A percentile compares a stretch with the other conserved stretches of the same genome.
These are phyloP conservation scores for Bombus soroeensis DNA, from an alignment of 1,140 invertebrate genomes.

Conservation along the genomic window DNA sequence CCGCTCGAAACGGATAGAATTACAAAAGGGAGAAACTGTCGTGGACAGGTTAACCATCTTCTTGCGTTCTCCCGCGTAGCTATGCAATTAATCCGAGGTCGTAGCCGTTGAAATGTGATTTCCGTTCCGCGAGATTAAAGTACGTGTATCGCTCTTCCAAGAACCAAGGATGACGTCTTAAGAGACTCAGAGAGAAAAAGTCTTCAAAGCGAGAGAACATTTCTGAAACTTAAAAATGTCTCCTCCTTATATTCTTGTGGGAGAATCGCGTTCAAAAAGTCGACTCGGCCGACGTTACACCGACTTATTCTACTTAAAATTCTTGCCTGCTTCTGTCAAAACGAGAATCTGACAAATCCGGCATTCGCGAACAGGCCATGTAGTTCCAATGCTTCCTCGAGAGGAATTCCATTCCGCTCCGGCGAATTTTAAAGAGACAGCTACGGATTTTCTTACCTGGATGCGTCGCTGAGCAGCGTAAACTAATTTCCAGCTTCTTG, in stretches of 20 bases:
- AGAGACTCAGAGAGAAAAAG: neutral
- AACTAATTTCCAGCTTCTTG: conserved; percentile 61
- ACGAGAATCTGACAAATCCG: neutral
- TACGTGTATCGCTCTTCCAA: too few relatives aligned
- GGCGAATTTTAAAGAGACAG: conserved; percentile 55
- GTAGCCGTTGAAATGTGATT: too few relatives aligned
- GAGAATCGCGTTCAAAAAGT: neutral
- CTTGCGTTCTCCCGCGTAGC: too few relatives aligned
- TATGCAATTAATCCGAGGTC: too few relatives aligned
- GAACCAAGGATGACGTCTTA: too few relatives aligned
- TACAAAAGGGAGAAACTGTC: too few relatives aligned
- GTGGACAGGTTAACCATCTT: too few relatives aligned
- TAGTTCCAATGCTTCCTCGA: neutral
- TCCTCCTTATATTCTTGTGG: neutral
- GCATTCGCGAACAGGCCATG: too few relatives aligned
- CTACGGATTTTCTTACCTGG: conserved; percentile 25
- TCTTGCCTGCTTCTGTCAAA: neutral
- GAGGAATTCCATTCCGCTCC: conserved; percentile 10
- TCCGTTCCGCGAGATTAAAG: too few relatives aligned
- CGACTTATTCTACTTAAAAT: neutral
- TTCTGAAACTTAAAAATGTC: neutral
- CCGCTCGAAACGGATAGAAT: too few relatives aligned
- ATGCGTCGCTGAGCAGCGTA: conserved; percentile 25
- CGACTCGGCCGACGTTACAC: too few relatives aligned
- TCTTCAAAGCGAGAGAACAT: neutral